These are phyloP conservation scores for Diadophis punctatus DNA, from an alignment of 2,113 vertebrate species.

Conservation along the genomic window DNA sequence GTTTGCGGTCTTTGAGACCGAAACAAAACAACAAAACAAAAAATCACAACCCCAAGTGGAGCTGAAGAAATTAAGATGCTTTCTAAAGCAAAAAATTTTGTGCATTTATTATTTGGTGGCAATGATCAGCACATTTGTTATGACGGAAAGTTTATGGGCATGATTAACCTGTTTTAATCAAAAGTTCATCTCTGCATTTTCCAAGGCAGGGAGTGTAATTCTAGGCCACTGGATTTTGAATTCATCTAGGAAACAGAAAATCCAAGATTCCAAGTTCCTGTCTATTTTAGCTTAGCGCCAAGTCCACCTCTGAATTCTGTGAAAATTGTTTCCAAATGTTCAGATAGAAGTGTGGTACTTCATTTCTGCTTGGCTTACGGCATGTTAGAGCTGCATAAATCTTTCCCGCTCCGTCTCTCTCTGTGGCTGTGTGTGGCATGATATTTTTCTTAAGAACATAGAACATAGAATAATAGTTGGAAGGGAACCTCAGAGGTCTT, in stretches of 20 bases:
- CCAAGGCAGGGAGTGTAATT: neutral
- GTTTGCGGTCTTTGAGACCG: neutral
- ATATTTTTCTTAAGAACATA: neutral
- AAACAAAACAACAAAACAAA: neutral
- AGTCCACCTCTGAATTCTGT: neutral
- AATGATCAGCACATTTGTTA: neutral
- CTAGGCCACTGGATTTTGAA: neutral
- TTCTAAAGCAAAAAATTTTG: neutral
- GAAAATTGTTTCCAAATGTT: conserved; percentile 11
- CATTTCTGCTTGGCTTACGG: neutral
- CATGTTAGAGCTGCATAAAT: neutral
- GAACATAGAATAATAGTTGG: neutral
- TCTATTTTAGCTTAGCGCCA: neutral
- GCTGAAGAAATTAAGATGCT: neutral
- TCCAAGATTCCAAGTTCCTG: neutral
- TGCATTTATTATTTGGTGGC: neutral
- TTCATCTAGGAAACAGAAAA: neutral
- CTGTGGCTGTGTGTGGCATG: neutral
- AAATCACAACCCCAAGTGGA: neutral
- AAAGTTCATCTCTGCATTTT: neutral
- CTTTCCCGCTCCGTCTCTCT: neutral
- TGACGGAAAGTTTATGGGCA: neutral
- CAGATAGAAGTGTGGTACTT: neutral
- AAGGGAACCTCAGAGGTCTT: neutral
- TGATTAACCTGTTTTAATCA: neutral